Evolutionary conservation across 2,113 vertebrate genomes (phyloP).

Genomic region (Rallus limicola): DNA sequence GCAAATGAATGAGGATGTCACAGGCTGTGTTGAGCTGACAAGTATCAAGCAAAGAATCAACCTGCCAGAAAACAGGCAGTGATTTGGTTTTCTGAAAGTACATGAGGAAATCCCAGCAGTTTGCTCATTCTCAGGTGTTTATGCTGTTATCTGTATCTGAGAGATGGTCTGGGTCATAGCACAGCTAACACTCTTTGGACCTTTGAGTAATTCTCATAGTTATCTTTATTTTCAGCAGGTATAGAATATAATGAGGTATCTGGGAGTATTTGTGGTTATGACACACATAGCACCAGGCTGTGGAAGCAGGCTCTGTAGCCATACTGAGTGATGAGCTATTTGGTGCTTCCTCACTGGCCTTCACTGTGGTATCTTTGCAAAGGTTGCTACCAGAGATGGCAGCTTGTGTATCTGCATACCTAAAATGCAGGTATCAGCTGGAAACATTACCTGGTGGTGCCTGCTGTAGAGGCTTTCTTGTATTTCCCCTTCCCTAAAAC

Average conservation of each 20-base stretch:
- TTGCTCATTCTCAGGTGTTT: neutral
- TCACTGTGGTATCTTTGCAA: neutral
- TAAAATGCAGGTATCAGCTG: neutral
- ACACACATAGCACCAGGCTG: neutral
- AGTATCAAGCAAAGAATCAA: neutral
- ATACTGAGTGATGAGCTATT: neutral
- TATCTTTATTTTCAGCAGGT: neutral
- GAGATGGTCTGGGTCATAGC: neutral
- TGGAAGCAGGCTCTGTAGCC: neutral
- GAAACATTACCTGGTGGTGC: neutral
- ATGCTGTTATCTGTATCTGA: neutral
- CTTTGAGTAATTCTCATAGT: neutral
- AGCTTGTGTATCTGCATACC: neutral
- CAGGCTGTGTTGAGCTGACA: neutral
- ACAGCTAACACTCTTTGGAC: neutral
- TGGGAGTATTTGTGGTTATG: neutral
- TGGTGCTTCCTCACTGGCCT: neutral
- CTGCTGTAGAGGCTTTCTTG: no score
- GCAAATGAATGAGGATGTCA: neutral
- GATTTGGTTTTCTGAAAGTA: neutral
- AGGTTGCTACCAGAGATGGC: neutral
- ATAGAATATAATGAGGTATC: neutral
- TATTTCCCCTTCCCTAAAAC: neutral
- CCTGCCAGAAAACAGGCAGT: neutral
- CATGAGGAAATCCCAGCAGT: neutral